Percentiles rank a stretch among this genome's conserved stretches.
Conservation (phyloP, 2,888 invertebrate genomes). For the Ochropleura plecta region DNA sequence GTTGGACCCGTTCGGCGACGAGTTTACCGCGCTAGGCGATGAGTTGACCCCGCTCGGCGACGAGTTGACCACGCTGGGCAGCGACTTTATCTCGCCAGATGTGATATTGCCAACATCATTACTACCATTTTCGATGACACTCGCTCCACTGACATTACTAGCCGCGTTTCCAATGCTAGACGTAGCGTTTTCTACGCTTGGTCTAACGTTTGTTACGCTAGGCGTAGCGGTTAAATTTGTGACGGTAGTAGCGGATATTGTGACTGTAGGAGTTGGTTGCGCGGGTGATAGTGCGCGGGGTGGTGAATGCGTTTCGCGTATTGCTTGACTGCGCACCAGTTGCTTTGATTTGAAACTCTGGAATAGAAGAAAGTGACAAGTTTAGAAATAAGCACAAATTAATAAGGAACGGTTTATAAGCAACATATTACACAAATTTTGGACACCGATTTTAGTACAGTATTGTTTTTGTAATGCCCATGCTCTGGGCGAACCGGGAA, state of each 20-base stretch:
- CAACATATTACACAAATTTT: too few relatives aligned
- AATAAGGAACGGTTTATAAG: too few relatives aligned
- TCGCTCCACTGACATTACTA: background rate
- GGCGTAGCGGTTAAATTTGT: background rate
- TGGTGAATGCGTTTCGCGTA: conserved; percentile 95
- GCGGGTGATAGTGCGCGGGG: conserved; percentile 90
- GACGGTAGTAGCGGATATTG: conserved; percentile 21
- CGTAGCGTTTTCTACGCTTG: conserved; percentile 8
- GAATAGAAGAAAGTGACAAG: conserved; percentile 20
- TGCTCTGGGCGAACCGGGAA: too few relatives aligned
- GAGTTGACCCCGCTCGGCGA: conserved; percentile 7
- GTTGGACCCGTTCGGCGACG: conserved; percentile 1
- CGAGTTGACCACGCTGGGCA: conserved; percentile 5
- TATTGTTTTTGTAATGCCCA: too few relatives aligned
- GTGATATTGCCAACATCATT: conserved; percentile 10
- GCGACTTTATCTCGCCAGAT: conserved; percentile 2
- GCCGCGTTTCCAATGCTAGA: conserved; percentile 19
- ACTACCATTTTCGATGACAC: conserved; percentile 14
- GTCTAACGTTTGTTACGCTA: conserved; percentile 12
- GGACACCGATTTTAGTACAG: too few relatives aligned
- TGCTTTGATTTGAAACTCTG: conserved; percentile 94
- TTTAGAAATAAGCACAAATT: background rate
- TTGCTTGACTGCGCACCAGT: conserved; percentile 96
- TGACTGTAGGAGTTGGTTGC: conserved; percentile 30
- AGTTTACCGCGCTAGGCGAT: conserved; percentile 10